phyloP scores from a whole-genome alignment of 2,888 invertebrate genomes.

The Vandiemenella viatica region DNA sequence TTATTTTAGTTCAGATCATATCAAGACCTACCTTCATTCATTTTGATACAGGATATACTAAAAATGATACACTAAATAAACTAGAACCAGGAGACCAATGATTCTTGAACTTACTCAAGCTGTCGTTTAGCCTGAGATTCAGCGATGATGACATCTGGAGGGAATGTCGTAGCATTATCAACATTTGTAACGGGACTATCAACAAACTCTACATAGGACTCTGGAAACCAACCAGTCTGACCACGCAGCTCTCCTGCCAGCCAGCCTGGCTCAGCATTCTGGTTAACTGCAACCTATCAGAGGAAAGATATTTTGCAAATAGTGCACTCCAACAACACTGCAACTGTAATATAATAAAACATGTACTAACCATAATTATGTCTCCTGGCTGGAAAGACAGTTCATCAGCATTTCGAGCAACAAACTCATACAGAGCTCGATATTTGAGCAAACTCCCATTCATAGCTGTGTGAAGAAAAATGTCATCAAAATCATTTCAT shows the following conservation, averaged over 20 bases:
- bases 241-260: constrained; percentile 82
- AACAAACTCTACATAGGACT: constrained; percentile 78
- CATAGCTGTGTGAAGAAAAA: constrained; percentile 4
- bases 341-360: constrained; percentile 9
- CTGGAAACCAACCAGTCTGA: constrained; percentile 91
- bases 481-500: not conserved
- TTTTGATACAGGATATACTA: no score
- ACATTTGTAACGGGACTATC: constrained; percentile 31
- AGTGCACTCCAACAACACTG: no score
- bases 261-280: constrained; percentile 95
- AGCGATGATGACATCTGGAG: constrained; percentile 26
- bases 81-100: no score
- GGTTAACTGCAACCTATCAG: constrained; percentile 47
- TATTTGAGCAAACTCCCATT: constrained; percentile 38
- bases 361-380: constrained; percentile 50
- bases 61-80: no score
- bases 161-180: constrained; percentile 29
- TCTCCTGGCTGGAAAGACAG: constrained; percentile 88
- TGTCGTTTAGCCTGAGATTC: constrained; percentile 26
- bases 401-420: constrained; percentile 82
- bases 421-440: constrained; percentile 86
- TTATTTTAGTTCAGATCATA: no score
- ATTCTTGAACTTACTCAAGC: constrained; percentile 35
- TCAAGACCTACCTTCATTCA: no score
- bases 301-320: constrained; percentile 3